phyloP scores from a whole-genome alignment of 2,113 vertebrate species.

The Fulica atra region DNA sequence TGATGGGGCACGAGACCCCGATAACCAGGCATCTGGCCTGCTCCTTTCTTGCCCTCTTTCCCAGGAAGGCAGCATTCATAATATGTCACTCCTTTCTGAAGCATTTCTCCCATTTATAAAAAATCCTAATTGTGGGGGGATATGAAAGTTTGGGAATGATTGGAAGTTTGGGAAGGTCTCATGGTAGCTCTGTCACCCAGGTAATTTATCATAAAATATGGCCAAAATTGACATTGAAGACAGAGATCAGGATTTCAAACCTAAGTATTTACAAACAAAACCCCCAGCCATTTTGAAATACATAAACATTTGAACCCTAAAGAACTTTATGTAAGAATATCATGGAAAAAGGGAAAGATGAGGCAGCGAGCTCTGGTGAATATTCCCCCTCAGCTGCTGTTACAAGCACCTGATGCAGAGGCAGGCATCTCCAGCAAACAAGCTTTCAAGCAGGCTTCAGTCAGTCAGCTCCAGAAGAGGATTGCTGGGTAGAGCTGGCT shows the following conservation, averaged over 20 bases:
- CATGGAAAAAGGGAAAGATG: not conserved
- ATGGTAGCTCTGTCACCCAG: not conserved
- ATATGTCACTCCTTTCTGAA: not conserved
- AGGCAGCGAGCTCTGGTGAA: not conserved
- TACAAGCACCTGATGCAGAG: not conserved
- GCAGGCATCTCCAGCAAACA: slow-evolving; percentile 40
- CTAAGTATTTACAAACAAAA: not conserved
- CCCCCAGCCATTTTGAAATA: not conserved
- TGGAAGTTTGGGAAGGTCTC: not conserved
- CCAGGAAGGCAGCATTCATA: not conserved
- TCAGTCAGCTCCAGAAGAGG: slow-evolving; percentile 10
- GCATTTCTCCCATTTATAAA: not conserved
- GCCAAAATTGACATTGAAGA: not conserved
- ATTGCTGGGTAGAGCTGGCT: not conserved
- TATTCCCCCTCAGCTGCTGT: not conserved
- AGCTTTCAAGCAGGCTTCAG: slow-evolving; percentile 42
- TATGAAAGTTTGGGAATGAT: not conserved
- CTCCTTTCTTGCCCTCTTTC: not conserved
- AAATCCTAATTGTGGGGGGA: not conserved
- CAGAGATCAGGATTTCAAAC: not conserved
- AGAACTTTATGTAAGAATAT: not conserved
- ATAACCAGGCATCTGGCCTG: not conserved
- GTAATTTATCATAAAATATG: not conserved
- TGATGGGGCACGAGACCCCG: not conserved
- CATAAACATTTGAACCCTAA: not conserved